Evolutionary conservation across 1,140 invertebrate species (phyloP).

Genomic region (Drosophila melanica): DNA sequence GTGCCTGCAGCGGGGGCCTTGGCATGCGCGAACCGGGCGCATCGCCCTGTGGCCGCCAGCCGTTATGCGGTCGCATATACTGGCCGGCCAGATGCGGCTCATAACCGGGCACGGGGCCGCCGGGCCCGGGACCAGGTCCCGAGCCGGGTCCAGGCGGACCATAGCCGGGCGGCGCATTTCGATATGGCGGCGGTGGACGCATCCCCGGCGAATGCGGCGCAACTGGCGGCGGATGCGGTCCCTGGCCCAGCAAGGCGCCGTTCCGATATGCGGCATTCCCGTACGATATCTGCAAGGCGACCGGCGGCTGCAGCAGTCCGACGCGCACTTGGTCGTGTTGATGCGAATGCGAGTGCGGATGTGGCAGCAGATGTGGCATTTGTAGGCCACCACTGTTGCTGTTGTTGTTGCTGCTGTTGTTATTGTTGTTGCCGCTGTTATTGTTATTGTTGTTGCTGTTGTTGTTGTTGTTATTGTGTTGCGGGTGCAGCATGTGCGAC

Average conservation of each 20-base stretch:
- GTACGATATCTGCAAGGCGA: conserved; percentile 39
- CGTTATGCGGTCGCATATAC: conserved; percentile 69
- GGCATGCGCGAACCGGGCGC: conserved; percentile 63
- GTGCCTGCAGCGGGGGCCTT: conserved; percentile 64
- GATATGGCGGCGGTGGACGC: conserved; percentile 52
- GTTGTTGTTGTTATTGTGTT: conserved; percentile 36
- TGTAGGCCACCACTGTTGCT: conserved; percentile 30
- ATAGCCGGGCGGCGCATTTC: conserved; percentile 55
- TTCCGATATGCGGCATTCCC: conserved; percentile 59
- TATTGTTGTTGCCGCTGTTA: conserved; percentile 7
- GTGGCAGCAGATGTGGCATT: conserved; percentile 55
- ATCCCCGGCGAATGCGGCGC: conserved; percentile 48
- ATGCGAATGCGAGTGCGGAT: conserved; percentile 39
- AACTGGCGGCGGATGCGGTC: conserved; percentile 44
- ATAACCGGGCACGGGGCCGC: conserved; percentile 28
- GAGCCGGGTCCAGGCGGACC: conserved; percentile 42
- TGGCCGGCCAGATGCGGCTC: conserved; percentile 44
- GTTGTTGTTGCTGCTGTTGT: not conserved
- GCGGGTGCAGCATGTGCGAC: conserved; percentile 63
- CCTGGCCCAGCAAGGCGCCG: conserved; percentile 59
- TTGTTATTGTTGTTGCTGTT: conserved; percentile 14
- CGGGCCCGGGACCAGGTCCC: conserved; percentile 23
- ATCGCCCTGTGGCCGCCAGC: conserved; percentile 66
- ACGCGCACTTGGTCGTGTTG: conserved; percentile 67
- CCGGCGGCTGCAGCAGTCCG: conserved; percentile 63